Base-by-base conservation (phyloP, 2,888 invertebrate species). In the Clepsis dumicolana region DNA sequence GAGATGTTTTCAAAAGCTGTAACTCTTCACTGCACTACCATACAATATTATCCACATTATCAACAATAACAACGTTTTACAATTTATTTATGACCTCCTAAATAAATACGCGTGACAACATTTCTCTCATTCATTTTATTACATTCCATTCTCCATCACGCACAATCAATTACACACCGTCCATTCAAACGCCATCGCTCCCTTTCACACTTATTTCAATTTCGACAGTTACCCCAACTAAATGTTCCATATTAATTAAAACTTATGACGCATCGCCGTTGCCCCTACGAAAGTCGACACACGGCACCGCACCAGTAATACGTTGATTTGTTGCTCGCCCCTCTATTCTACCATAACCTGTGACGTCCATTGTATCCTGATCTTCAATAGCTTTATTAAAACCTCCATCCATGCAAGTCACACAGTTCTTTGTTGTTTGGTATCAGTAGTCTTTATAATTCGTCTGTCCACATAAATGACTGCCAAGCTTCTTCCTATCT, bases 161-260 rank as follows among this genome's bases (percentile, higher is more conserved):
- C 82, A 80, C 86, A 87, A 89, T 89, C 85, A 84, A 89, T 89
- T 90, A 88, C 86, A 89, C 85, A 81, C 85, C 84, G 82, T 78
- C 81, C 75, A 80, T 84, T 82, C 79, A 79, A 77, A 75, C 75
- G 78, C 77, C 72, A 61, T 72, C 73, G 73, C 56, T 80, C 78
- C 76, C 79, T 78, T 81, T 82, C 84, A 78, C 79, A 78, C 80
- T 74, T 60, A 72, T 75, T 71, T 63, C 63, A 71, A 72, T 82
- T 83, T 83, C 79, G 80, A 83, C 81, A 81, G 78, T 81, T 77
- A 82, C 84, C 85, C 83, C 77, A 78, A 78, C 82, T 83, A 85
- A 90, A 88, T 85, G 88, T 83, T 82, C 87, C 83, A 80, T 87
- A 90, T 88, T 89, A 91, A 93, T 93, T 91, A 91, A 92, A 92